These are phyloP conservation scores for Autographa gamma DNA, from an alignment of 2,888 invertebrate species.

Conservation along the genomic window DNA sequence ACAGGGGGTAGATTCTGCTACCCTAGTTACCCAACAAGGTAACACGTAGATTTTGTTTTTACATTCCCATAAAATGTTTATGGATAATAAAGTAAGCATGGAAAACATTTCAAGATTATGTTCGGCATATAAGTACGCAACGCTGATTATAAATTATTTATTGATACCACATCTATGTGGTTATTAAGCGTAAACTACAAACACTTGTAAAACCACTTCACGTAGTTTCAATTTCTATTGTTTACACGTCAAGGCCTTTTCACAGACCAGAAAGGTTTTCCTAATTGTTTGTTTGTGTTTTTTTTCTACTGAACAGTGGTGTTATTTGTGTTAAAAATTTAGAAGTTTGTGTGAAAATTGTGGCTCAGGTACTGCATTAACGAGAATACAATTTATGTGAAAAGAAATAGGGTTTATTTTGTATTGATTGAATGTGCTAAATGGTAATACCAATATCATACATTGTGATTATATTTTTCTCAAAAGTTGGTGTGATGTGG, in stretches of 20 bases:
- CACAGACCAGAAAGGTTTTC: slow-evolving; percentile 3
- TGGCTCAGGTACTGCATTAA: background rate
- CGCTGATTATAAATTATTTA: background rate
- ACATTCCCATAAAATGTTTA: too few species aligned
- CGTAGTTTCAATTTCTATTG: slow-evolving; percentile 23
- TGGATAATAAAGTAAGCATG: background rate
- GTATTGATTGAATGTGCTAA: too few species aligned
- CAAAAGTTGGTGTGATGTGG: too few species aligned
- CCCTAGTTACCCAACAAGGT: background rate
- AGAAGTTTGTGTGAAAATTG: background rate
- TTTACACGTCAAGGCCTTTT: slow-evolving; percentile 13
- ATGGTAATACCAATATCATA: too few species aligned
- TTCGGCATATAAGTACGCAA: background rate
- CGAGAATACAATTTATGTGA: background rate
- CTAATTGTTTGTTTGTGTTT: background rate
- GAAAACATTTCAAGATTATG: background rate
- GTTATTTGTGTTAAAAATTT: background rate
- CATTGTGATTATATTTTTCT: too few species aligned
- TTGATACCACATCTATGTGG: background rate
- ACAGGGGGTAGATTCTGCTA: background rate
- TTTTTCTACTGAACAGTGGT: background rate
- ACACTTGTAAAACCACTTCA: slow-evolving; percentile 35
- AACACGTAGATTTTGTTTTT: background rate
- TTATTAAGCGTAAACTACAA: background rate
- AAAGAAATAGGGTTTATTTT: too few species aligned